Percentiles rank a stretch among this genome's conserved stretches.
These are phyloP conservation scores for Nothobranchius kuhntae DNA, from an alignment of 2,113 vertebrate species.

Conservation along the genomic window DNA sequence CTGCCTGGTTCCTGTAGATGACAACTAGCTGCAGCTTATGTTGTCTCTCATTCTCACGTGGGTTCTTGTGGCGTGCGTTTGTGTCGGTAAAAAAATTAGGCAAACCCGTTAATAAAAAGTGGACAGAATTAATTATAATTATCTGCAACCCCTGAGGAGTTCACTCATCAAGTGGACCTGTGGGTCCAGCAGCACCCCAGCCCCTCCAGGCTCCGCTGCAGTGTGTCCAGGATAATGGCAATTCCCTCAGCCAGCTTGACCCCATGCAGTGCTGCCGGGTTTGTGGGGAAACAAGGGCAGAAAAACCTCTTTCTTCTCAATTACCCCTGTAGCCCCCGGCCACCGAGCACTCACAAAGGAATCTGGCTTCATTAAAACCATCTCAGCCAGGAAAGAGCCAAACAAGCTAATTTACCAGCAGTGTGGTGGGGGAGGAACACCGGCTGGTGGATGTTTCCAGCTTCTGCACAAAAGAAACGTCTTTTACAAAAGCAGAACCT, in stretches of 20 bases:
- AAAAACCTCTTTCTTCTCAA: constrained; percentile 90
- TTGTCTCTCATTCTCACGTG: no score
- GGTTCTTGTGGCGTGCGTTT: no score
- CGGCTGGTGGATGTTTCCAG: constrained; percentile 28
- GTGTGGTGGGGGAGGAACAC: neutral
- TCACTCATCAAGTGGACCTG: constrained; percentile 59
- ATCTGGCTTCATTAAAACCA: constrained; percentile 94
- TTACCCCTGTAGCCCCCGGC: constrained; percentile 87
- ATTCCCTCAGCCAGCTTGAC: constrained; percentile 80
- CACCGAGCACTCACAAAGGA: constrained; percentile 88
- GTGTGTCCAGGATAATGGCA: constrained; percentile 86
- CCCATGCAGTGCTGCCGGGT: constrained; percentile 83
- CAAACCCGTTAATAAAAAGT: no score
- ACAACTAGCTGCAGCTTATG: no score
- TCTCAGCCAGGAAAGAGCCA: constrained; percentile 83
- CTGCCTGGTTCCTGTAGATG: no score
- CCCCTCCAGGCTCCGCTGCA: constrained; percentile 75
- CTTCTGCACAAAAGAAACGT: constrained; percentile 58
- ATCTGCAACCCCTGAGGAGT: constrained; percentile 39
- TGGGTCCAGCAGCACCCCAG: constrained; percentile 27
- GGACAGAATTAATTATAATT: no score
- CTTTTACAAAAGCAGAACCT: no score
- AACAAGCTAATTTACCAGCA: constrained; percentile 90
- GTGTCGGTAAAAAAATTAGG: no score
- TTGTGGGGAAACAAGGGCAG: constrained; percentile 83